Conservation (phyloP, 2,797 vertebrate species). For the Semaprochilodus insignis region DNA sequence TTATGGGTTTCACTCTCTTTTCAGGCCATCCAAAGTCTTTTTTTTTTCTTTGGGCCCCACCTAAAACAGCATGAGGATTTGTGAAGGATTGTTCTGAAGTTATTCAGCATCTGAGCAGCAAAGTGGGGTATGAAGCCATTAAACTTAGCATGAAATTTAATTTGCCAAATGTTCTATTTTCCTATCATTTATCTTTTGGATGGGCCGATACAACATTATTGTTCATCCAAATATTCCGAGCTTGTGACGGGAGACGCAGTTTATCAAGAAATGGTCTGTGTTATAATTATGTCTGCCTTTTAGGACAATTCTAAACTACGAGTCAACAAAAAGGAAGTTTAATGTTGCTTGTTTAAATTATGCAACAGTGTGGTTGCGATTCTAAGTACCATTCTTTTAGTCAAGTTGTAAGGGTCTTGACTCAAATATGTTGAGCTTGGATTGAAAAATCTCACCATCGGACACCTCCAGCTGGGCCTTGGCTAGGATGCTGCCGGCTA, state of each 20-base stretch:
- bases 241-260: neutral
- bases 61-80: slow-evolving; percentile 63
- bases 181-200: neutral
- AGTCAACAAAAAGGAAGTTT: neutral
- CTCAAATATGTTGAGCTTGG: neutral
- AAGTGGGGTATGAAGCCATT: neutral
- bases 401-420: neutral
- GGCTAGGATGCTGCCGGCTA: slow-evolving; percentile 97
- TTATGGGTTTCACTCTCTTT: slow-evolving; percentile 63
- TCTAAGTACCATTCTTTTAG: neutral
- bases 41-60: slow-evolving; percentile 43
- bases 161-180: neutral
- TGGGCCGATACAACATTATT: neutral
- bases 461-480: slow-evolving; percentile 99
- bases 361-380: neutral
- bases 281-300: neutral
- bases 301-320: neutral
- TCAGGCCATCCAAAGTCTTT: slow-evolving; percentile 59
- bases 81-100: slow-evolving; percentile 35
- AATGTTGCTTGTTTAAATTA: neutral
- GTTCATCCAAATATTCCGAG: neutral
- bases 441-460: slow-evolving; percentile 84
- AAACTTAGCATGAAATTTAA: slow-evolving; percentile 14
- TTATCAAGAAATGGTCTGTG: neutral
- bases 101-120: slow-evolving; percentile 1